Conservation (phyloP, 2,888 invertebrate genomes). For the Nephrotoma flavescens region DNA sequence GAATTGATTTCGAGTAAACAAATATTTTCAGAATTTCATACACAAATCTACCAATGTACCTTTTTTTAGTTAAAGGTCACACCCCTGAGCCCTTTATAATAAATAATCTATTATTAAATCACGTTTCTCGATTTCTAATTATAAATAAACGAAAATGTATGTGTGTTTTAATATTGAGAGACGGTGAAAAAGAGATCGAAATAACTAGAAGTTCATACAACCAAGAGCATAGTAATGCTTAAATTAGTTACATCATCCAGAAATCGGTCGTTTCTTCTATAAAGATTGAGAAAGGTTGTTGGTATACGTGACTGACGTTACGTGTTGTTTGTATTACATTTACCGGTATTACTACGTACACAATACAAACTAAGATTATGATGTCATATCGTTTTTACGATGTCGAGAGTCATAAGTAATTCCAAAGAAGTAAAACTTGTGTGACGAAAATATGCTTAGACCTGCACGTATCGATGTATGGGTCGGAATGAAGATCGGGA, state of each 20-base stretch:
- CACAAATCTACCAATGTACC: too few relatives aligned
- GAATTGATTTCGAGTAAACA: background rate
- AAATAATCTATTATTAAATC: background rate
- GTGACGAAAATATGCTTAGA: background rate
- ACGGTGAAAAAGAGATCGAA: background rate
- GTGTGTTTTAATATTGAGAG: background rate
- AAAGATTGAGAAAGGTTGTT: background rate
- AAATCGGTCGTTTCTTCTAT: background rate
- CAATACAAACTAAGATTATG: background rate
- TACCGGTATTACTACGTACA: background rate
- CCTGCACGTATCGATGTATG: background rate
- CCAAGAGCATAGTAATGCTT: background rate
- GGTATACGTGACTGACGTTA: background rate
- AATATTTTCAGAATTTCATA: too few relatives aligned
- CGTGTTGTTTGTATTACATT: background rate
- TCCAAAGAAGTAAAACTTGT: background rate
- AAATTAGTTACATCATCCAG: background rate
- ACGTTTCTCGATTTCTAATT: background rate
- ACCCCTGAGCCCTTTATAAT: background rate
- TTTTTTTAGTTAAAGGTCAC: background rate
- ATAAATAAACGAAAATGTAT: background rate
- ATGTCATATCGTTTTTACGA: background rate
- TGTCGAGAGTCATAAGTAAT: too few relatives aligned
- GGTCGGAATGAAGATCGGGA: background rate
- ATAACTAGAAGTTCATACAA: background rate